Evolutionary conservation across 2,888 invertebrate genomes (phyloP).

Genomic region (Xestia rhomboidea): DNA sequence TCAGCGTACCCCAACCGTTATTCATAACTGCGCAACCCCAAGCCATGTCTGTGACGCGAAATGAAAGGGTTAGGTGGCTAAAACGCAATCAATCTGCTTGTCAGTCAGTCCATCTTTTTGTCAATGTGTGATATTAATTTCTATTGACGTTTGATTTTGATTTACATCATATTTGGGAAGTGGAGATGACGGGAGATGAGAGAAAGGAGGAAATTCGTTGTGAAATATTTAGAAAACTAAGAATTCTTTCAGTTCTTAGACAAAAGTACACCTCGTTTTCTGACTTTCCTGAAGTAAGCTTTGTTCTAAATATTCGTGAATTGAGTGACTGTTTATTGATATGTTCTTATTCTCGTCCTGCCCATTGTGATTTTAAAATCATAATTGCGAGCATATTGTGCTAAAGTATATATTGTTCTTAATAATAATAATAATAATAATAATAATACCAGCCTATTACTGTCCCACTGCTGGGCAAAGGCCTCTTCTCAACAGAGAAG

Average conservation of each 20-base stretch:
- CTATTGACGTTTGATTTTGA: constrained; percentile 61
- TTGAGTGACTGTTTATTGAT: neutral
- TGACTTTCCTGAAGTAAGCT: neutral
- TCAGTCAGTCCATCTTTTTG: constrained; percentile 73
- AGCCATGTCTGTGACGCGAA: constrained; percentile 70
- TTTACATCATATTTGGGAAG: constrained; percentile 51
- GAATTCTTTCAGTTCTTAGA: neutral
- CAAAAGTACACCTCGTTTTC: neutral
- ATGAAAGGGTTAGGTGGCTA: constrained; percentile 75
- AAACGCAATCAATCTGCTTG: constrained; percentile 76
- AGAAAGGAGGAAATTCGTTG: neutral
- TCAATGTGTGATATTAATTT: constrained; percentile 71
- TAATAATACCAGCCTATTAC: too few species aligned
- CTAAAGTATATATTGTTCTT: too few species aligned
- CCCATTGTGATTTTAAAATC: too few species aligned
- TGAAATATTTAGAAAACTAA: neutral
- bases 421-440: too few species aligned
- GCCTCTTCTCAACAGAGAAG: too few species aligned
- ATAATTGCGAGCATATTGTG: too few species aligned
- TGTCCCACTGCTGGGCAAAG: too few species aligned
- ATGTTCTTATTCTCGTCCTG: too few species aligned
- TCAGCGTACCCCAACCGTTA: neutral
- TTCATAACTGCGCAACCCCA: constrained; percentile 62
- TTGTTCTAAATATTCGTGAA: neutral
- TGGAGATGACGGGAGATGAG: neutral